phyloP scores from a whole-genome alignment of 1,140 invertebrate species.

The Chironomus striatipennis region DNA sequence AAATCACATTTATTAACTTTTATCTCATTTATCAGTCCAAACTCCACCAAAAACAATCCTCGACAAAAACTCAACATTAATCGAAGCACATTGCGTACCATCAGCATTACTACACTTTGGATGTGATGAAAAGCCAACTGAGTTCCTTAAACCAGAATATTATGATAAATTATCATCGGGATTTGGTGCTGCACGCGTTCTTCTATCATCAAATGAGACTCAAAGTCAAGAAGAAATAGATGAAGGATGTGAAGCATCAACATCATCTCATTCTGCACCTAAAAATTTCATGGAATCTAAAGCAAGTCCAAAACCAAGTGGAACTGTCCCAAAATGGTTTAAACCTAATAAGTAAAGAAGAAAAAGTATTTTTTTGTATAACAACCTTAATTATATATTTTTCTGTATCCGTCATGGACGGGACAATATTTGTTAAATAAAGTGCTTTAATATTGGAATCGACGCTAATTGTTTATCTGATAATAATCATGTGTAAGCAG shows the following conservation, averaged over 20 bases:
- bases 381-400: no score
- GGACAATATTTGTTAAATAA: no score
- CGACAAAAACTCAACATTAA: conserved; percentile 45
- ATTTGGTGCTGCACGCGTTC: neutral
- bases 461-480: no score
- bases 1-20: conserved; percentile 27
- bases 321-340: neutral
- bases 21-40: conserved; percentile 50
- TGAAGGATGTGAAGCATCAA: neutral
- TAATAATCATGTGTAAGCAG: no score
- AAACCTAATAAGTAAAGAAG: neutral
- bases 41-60: conserved; percentile 64
- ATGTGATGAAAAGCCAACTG: conserved; percentile 30
- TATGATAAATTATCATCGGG: neutral
- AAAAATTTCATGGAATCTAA: conserved; percentile 10
- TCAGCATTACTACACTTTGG: conserved; percentile 65
- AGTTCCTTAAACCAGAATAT: neutral
- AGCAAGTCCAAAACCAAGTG: neutral
- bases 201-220: neutral
- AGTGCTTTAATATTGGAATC: no score
- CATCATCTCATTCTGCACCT: neutral
- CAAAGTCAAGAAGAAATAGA: neutral
- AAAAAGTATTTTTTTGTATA: neutral
- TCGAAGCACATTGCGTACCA: conserved; percentile 63
- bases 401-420: no score